phyloP scores from a whole-genome alignment of 2,888 invertebrate genomes.

The Drosophila atripex region DNA sequence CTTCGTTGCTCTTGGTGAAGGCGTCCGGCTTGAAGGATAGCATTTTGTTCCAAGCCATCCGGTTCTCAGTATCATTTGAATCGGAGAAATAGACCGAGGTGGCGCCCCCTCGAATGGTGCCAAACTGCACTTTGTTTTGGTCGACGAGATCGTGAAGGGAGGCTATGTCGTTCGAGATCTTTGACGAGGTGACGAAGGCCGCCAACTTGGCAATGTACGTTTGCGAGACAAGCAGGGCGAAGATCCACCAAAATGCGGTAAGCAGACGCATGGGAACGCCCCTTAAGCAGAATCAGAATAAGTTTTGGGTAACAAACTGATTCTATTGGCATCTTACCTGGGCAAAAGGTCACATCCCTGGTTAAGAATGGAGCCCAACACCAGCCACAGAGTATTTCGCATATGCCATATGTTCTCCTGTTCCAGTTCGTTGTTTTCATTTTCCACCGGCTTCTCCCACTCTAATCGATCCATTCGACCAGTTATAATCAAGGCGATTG shows the following conservation, averaged over 20 bases:
- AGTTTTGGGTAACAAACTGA: no score
- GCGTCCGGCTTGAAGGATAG: constrained; percentile 90
- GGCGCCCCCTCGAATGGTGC: constrained; percentile 93
- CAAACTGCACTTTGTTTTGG: constrained; percentile 97
- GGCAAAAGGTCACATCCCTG: constrained; percentile 97
- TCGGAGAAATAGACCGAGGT: constrained; percentile 95
- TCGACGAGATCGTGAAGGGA: constrained; percentile 95
- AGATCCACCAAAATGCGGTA: constrained; percentile 92
- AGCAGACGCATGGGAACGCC: constrained; percentile 91
- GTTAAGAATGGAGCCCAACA: constrained; percentile 94
- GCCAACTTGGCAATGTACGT: constrained; percentile 97
- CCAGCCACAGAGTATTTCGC: constrained; percentile 96
- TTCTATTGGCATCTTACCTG: no score
- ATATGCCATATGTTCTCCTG: constrained; percentile 95
- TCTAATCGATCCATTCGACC: constrained; percentile 87
- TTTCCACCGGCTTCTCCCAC: constrained; percentile 96
- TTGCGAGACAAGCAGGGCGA: constrained; percentile 90
- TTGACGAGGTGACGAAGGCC: constrained; percentile 95
- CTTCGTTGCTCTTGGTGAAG: constrained; percentile 90
- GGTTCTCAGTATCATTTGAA: constrained; percentile 93
- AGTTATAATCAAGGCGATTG: constrained; percentile 90
- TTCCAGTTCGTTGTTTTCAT: constrained; percentile 91
- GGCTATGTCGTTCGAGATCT: constrained; percentile 95
- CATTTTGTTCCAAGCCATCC: constrained; percentile 96
- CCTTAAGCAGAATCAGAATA: constrained; percentile 82